These are phyloP conservation scores for Rhynchonycteris naso DNA, from an alignment of 2,797 vertebrate species.

Conservation along the genomic window DNA sequence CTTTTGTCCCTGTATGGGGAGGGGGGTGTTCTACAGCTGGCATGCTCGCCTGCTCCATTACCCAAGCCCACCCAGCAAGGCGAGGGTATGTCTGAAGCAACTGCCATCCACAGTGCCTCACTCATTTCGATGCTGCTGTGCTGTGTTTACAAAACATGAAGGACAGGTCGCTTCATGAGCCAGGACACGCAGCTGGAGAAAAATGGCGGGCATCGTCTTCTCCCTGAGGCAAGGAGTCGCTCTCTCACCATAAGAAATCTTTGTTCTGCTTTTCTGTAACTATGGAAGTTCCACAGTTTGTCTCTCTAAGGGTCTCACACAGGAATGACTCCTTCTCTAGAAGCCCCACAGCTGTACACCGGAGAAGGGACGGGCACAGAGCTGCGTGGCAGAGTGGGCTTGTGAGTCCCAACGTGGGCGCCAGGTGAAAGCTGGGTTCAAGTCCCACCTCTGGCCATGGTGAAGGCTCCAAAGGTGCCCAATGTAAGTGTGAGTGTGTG, in stretches of 20 bases:
- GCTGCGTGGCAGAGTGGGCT: background rate
- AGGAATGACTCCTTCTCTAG: background rate
- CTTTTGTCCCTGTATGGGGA: background rate
- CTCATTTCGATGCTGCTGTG: background rate
- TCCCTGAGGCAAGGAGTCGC: background rate
- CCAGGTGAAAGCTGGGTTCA: background rate
- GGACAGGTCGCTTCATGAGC: background rate
- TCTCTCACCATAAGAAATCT: background rate
- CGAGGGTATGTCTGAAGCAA: background rate
- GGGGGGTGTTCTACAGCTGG: background rate
- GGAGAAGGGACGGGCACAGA: background rate
- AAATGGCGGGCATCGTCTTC: background rate
- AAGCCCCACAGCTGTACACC: too few species aligned
- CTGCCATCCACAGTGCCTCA: background rate
- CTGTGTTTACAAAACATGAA: background rate
- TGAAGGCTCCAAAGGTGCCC: background rate
- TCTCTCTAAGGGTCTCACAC: background rate
- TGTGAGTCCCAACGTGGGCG: background rate
- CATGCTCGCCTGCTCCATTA: background rate
- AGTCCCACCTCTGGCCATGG: background rate
- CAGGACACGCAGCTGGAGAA: background rate
- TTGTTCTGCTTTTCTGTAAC: background rate
- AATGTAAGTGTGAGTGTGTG: rapidly evolving
- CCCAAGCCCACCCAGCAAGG: background rate
- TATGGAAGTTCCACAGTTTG: background rate